Evolutionary conservation across 2,888 invertebrate genomes (phyloP).

Genomic region (Lithodes maja): DNA sequence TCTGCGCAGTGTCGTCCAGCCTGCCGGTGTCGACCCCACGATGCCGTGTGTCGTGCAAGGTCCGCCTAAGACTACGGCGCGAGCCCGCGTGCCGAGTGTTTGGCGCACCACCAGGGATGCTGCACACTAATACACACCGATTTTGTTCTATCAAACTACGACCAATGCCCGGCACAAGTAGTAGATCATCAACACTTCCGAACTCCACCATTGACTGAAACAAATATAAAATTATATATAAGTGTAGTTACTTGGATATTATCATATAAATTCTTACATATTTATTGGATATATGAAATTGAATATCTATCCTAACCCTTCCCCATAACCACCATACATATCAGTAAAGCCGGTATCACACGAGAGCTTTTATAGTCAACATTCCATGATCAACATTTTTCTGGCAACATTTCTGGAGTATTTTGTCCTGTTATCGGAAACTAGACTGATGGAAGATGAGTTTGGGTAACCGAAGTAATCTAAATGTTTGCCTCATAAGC

Average conservation of each 20-base stretch:
- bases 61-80: slow-evolving; percentile 58
- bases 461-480: no score
- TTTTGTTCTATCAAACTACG: slow-evolving; percentile 74
- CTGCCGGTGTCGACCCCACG: slow-evolving; percentile 25
- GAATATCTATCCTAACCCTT: no score
- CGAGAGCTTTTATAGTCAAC: no score
- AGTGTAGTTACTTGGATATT: not conserved
- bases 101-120: slow-evolving; percentile 44
- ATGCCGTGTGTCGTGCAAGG: slow-evolving; percentile 37
- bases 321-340: no score
- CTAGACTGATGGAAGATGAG: no score
- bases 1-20: slow-evolving; percentile 39
- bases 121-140: slow-evolving; percentile 71
- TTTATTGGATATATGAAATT: not conserved
- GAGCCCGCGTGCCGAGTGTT: slow-evolving; percentile 44
- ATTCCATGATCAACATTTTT: no score
- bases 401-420: no score
- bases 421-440: no score
- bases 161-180: slow-evolving; percentile 74
- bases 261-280: not conserved
- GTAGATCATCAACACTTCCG: slow-evolving; percentile 73
- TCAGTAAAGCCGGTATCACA: no score
- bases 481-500: no score
- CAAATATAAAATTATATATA: not conserved
- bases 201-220: slow-evolving; percentile 74